Conservation (phyloP, 2,888 invertebrate genomes). For the Dicroscelio sp. region DNA sequence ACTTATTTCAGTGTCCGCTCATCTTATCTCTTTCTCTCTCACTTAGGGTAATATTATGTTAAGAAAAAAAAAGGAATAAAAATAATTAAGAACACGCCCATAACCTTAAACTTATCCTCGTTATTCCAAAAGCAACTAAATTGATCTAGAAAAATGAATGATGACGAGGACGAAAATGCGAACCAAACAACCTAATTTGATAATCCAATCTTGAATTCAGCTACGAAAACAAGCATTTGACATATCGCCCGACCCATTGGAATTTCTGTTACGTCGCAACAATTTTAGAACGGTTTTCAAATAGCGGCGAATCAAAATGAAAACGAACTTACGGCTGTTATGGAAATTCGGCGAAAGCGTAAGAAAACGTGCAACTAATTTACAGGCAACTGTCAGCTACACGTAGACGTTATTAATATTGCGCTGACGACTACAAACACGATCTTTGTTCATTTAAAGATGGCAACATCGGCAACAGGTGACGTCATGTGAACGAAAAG, state of each 20-base stretch:
- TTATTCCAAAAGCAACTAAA: not conserved
- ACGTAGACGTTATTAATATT: slow-evolving; percentile 50
- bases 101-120: slow-evolving; percentile 83
- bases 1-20: too few relatives aligned
- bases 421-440: slow-evolving; percentile 39
- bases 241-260: slow-evolving; percentile 12
- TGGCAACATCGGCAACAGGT: slow-evolving; percentile 73
- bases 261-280: not conserved
- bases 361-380: not conserved
- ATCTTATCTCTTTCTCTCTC: too few relatives aligned
- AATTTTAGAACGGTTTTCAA: not conserved
- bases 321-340: slow-evolving; percentile 44
- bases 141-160: not conserved
- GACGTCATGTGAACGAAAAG: slow-evolving; percentile 64
- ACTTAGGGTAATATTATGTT: too few relatives aligned
- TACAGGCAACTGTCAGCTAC: slow-evolving; percentile 17
- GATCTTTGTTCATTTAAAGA: slow-evolving; percentile 71
- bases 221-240: not conserved
- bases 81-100: slow-evolving; percentile 83
- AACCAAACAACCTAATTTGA: not conserved
- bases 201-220: not conserved
- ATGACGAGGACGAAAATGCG: not conserved
- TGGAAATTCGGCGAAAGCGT: not conserved
- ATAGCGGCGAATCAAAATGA: not conserved
- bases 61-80: too few relatives aligned